Percentiles rank a stretch among this genome's conserved stretches.
Conservation (phyloP, 1,140 invertebrate genomes). For the Theocolax elegans region DNA sequence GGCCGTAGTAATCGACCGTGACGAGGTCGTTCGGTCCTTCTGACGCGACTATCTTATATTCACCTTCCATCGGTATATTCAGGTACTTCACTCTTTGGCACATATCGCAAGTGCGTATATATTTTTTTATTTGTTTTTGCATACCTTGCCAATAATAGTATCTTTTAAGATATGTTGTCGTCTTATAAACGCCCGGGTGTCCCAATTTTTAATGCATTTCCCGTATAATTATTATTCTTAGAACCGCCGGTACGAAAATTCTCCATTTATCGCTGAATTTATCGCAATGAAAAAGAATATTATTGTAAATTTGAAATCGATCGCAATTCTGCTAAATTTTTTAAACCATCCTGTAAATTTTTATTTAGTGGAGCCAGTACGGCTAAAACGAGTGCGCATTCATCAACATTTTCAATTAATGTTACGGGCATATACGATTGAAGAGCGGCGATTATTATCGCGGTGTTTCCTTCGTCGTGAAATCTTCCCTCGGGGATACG, state of each 20-base stretch:
- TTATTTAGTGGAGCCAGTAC: no score
- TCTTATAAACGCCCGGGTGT: constrained; percentile 23
- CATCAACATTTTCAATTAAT: no score
- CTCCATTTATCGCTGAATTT: not conserved
- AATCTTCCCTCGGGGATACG: no score
- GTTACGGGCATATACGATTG: no score
- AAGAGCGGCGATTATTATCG: no score
- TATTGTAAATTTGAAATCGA: not conserved
- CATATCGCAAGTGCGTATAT: not conserved
- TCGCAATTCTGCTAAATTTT: no score
- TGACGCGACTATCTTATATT: constrained; percentile 1
- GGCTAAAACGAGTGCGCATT: no score
- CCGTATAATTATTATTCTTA: not conserved
- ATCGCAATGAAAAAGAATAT: constrained; percentile 1
- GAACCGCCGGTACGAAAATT: not conserved
- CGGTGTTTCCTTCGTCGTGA: no score
- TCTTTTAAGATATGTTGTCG: not conserved
- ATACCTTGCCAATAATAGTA: constrained; percentile 14
- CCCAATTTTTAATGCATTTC: constrained; percentile 13
- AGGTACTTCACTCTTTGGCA: not conserved
- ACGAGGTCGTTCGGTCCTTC: constrained; percentile 10
- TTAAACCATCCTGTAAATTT: no score
- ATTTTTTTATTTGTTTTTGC: not conserved
- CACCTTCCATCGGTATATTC: no score
- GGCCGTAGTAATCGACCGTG: not conserved